A percentile compares a stretch with the other conserved stretches of the same genome.
These are phyloP conservation scores for Diarsia dahlii DNA, from an alignment of 2,888 invertebrate species.

Conservation along the genomic window DNA sequence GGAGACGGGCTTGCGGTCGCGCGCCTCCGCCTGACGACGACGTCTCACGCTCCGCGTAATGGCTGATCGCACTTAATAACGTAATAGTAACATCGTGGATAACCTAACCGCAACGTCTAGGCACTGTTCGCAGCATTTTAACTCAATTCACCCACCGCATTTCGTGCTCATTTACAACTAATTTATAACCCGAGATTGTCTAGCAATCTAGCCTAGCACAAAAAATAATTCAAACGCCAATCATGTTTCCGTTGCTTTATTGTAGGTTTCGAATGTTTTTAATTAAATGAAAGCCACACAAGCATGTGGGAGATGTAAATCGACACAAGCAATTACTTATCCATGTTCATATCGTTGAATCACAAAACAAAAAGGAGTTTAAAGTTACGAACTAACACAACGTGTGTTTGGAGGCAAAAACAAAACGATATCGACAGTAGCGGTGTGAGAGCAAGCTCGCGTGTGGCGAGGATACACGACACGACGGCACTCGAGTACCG, in stretches of 20 bases:
- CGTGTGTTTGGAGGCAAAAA: constrained; percentile 76
- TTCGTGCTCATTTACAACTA: constrained; percentile 61
- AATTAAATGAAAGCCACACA: constrained; percentile 47
- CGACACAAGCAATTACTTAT: constrained; percentile 79
- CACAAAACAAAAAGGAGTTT: constrained; percentile 78
- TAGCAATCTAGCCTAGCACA: constrained; percentile 42
- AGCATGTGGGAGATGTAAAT: constrained; percentile 70
- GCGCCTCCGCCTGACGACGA: constrained; percentile 76
- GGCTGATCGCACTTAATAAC: constrained; percentile 85
- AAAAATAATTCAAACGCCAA: constrained; percentile 41
- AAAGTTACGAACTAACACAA: constrained; percentile 78
- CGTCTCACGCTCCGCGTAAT: constrained; percentile 77
- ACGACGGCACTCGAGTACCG: constrained; percentile 56
- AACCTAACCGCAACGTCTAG: constrained; percentile 76
- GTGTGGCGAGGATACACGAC: constrained; percentile 73
- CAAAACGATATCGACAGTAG: constrained; percentile 81
- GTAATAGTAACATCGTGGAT: constrained; percentile 79
- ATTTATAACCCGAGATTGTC: constrained; percentile 57
- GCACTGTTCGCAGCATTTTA: constrained; percentile 64
- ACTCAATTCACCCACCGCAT: constrained; percentile 62
- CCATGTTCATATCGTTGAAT: constrained; percentile 79
- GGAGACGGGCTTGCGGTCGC: constrained; percentile 83
- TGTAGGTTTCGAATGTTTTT: constrained; percentile 40
- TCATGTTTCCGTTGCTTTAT: constrained; percentile 44
- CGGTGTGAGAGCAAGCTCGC: constrained; percentile 73